Evolutionary conservation across 2,797 vertebrate genomes (phyloP), one percentile per base, ranked within the genome.

Genomic region (Halcyon chelicuti): DNA sequence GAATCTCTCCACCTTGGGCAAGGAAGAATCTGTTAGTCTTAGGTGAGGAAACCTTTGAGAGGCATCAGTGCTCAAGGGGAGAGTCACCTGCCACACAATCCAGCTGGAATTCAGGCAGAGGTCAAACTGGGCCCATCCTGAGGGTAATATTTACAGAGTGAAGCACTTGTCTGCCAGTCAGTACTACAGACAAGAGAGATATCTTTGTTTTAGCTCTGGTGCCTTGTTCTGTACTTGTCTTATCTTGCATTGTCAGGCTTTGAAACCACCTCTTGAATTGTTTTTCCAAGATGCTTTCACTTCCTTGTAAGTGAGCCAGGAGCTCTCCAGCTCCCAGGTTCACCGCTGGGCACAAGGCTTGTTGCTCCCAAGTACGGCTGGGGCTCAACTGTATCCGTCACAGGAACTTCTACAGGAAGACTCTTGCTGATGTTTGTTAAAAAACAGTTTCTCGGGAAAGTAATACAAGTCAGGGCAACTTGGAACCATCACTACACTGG

Each of bases 381-480:
- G 29, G 71, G 10, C 5, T 46, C 23, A 44, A 28, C 17, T 28
- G 31, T 16, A 16, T 46, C 42, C 14, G 2, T 76, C 16, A 35
- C 31, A 42, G 71, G 29, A 77, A 14, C 8, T 14, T 62, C 21
- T 26, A 7, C 42, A 72, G 22, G 33, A 68, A 35, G 9, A 28
- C 14, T 29, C 35, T 22, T 78, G 26, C n/a, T 79, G 35, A 16
- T 83, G 12, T 4, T 25, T 14, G 0, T 46, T 63, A 26, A 47
- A 63, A 85, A 85, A 31, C 29, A 10, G 20, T 28, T 63, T 55
- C 13, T 65, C 28, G 75, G 68, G 17, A 60, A 70, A 79, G 39
- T n/a, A 37, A 20, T 12, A 7, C 0, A 8, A 33, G 9, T 9
- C 35, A 26, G 52, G n/a, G n/a, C 18, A 5, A 44, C 44, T 5